Percentiles rank a stretch among this genome's conserved stretches.
Conservation (phyloP, 2,888 invertebrate genomes). For the Gandaritis pyraliata region DNA sequence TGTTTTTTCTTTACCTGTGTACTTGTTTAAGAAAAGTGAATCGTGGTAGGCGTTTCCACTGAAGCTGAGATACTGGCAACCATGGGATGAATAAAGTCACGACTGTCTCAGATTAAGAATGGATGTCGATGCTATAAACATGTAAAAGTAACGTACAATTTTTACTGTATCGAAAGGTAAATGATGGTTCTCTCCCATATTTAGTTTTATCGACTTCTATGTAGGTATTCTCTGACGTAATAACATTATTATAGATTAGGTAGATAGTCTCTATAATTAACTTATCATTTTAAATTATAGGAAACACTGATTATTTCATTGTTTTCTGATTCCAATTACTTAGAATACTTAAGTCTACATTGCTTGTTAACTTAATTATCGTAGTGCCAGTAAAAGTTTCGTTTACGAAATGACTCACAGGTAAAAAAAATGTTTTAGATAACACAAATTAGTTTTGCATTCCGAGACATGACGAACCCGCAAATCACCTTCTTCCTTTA, state of each 20-base stretch:
- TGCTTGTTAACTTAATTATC: slow-evolving; percentile 10
- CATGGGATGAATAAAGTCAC: slow-evolving; percentile 60
- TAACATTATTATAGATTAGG: no score
- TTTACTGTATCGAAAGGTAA: slow-evolving; percentile 32
- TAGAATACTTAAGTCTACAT: not conserved
- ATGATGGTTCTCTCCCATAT: not conserved
- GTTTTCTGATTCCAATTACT: not conserved
- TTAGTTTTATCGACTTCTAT: no score
- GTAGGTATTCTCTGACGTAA: no score
- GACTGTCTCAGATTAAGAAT: slow-evolving; percentile 56
- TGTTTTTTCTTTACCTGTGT: slow-evolving; percentile 31
- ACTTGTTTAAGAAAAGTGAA: slow-evolving; percentile 58
- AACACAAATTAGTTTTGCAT: slow-evolving; percentile 44
- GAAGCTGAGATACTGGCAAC: slow-evolving; percentile 54
- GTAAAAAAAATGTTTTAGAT: slow-evolving; percentile 22
- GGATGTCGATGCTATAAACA: slow-evolving; percentile 44
- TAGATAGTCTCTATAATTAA: no score
- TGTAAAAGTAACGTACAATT: slow-evolving; percentile 45
- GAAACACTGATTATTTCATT: not conserved
- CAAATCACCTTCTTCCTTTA: slow-evolving; percentile 56
- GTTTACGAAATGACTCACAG: slow-evolving; percentile 32
- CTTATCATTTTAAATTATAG: not conserved
- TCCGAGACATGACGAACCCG: slow-evolving; percentile 50
- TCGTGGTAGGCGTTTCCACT: slow-evolving; percentile 73
- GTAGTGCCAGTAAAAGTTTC: slow-evolving; percentile 6